A percentile compares a stretch with the other conserved stretches of the same genome.
Conservation (phyloP, 2,888 invertebrate genomes). For the Siphlonurus alternatus region DNA sequence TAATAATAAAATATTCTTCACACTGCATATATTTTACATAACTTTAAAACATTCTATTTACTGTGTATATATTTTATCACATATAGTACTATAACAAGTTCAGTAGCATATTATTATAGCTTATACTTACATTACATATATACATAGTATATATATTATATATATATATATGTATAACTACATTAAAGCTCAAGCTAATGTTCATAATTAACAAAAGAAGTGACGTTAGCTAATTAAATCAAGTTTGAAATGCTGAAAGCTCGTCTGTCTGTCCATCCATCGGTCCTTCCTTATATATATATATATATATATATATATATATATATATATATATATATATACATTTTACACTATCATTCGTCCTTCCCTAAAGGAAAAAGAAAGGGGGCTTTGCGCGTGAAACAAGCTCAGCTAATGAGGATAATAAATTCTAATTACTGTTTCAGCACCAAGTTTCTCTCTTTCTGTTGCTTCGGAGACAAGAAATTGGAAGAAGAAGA, state of each 20-base stretch:
- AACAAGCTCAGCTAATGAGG: neutral
- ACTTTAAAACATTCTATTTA: neutral
- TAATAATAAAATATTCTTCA: neutral
- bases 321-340: too few species aligned
- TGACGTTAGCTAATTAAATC: neutral
- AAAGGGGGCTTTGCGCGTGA: neutral
- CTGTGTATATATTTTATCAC: too few species aligned
- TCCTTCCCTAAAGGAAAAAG: neutral
- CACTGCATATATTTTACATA: neutral
- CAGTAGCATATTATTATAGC: neutral
- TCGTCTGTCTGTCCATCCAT: neutral
- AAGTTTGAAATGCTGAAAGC: neutral
- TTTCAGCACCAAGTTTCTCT: neutral
- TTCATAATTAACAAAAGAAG: neutral
- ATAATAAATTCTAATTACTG: neutral
- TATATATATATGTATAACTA: neutral
- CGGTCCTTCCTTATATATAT: neutral
- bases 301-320: too few species aligned
- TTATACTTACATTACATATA: neutral
- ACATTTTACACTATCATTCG: too few species aligned
- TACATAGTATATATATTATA: neutral
- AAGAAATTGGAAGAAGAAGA: neutral
- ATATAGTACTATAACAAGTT: too few species aligned
- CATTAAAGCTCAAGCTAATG: neutral
- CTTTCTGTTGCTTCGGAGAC: neutral